A percentile compares a stretch with the other conserved stretches of the same genome.
Evolutionary conservation across 2,113 vertebrate species (phyloP).

Genomic region (Ellobius talpinus): DNA sequence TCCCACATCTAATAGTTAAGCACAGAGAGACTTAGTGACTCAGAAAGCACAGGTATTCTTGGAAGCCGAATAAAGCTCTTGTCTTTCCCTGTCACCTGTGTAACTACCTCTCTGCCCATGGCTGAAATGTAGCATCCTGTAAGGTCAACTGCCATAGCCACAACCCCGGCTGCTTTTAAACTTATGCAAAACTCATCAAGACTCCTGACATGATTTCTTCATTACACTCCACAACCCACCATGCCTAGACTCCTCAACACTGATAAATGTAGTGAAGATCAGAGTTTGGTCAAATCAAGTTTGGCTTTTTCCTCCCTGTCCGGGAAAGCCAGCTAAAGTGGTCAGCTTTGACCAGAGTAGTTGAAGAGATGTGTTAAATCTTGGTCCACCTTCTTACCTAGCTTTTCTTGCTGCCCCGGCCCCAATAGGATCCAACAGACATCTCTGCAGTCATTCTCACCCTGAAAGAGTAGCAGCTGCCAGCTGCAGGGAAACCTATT

Average conservation of each 20-base stretch:
- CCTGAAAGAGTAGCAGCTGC: slow-evolving; percentile 61
- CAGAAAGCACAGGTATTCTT: slow-evolving; percentile 32
- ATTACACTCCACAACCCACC: neutral
- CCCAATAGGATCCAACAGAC: slow-evolving; percentile 32
- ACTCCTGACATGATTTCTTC: neutral
- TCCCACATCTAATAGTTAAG: slow-evolving; percentile 24
- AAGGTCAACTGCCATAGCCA: neutral
- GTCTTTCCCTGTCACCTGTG: neutral
- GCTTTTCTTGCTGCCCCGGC: slow-evolving; percentile 28
- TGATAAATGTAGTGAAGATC: neutral
- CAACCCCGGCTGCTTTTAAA: slow-evolving; percentile 12
- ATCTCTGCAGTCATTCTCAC: neutral
- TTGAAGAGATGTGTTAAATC: slow-evolving; percentile 2
- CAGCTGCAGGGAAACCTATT: neutral
- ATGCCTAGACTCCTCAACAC: slow-evolving; percentile 3
- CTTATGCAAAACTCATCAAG: slow-evolving; percentile 34
- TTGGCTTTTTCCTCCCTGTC: slow-evolving; percentile 31
- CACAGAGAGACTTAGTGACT: neutral
- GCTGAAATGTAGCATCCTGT: slow-evolving; percentile 31
- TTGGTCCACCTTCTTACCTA: neutral
- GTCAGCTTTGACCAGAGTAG: neutral
- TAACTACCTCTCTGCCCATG: neutral
- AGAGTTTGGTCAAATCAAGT: slow-evolving; percentile 6
- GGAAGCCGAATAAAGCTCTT: neutral
- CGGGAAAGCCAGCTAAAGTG: slow-evolving; percentile 26